Percentiles rank a stretch among this genome's conserved stretches.
phyloP scores from a whole-genome alignment of 1,140 invertebrate species.

The Procambarus clarkii region DNA sequence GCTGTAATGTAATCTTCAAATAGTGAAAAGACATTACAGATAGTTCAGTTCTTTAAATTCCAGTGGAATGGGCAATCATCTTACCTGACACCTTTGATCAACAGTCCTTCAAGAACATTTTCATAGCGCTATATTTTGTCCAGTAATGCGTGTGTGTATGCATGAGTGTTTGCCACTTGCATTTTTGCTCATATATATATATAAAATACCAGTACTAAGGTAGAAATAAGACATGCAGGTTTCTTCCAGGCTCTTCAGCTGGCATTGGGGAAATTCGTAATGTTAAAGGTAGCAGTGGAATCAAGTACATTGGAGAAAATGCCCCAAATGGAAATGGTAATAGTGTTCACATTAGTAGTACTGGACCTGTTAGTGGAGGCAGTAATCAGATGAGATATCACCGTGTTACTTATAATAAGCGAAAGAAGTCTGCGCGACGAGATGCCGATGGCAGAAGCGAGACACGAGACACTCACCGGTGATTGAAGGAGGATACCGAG shows the following conservation, averaged over 20 bases:
- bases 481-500: slow-evolving; percentile 18
- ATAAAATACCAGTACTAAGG: too few species aligned
- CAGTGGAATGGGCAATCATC: too few species aligned
- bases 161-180: too few species aligned
- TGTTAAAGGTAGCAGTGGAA: slow-evolving; percentile 18
- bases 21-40: too few species aligned
- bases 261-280: slow-evolving; percentile 24
- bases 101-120: too few species aligned
- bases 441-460: slow-evolving; percentile 51
- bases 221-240: too few species aligned
- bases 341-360: not conserved
- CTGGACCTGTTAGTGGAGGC: slow-evolving; percentile 5
- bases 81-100: too few species aligned
- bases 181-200: too few species aligned
- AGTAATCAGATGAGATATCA: slow-evolving; percentile 30
- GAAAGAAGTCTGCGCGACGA: slow-evolving; percentile 53
- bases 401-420: slow-evolving; percentile 35
- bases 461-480: slow-evolving; percentile 52
- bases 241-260: slow-evolving; percentile 26
- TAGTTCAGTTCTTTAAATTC: too few species aligned
- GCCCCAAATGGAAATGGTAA: not conserved
- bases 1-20: too few species aligned
- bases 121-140: not conserved
- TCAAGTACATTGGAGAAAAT: slow-evolving; percentile 23
- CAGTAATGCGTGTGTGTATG: too few species aligned